Conservation (phyloP, 2,113 vertebrate species). For the Anoura caudifer region DNA sequence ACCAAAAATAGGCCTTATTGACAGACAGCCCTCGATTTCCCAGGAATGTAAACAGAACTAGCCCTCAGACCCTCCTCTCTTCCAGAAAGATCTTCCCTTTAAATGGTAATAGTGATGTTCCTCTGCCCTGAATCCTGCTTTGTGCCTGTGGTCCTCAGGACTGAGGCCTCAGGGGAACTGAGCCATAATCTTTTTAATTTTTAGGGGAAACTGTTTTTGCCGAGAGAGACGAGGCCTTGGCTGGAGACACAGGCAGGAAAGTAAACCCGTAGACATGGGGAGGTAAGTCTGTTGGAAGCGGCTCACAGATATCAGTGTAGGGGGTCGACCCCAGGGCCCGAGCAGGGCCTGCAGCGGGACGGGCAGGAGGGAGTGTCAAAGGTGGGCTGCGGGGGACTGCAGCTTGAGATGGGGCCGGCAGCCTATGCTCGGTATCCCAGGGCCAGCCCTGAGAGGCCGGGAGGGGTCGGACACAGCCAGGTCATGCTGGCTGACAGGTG, state of each 20-base stretch:
- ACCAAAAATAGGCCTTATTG: background rate
- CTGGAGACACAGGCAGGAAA: background rate
- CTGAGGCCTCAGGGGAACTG: background rate
- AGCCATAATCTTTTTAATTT: conserved; percentile 31
- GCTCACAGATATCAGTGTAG: background rate
- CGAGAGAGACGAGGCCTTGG: background rate
- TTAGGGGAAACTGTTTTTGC: background rate
- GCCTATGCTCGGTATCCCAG: background rate
- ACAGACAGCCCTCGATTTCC: background rate
- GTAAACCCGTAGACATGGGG: background rate
- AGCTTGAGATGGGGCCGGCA: background rate
- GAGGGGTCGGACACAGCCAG: background rate
- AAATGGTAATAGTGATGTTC: background rate
- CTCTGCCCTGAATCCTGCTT: background rate
- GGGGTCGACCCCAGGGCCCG: background rate
- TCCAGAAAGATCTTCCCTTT: background rate
- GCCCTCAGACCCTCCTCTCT: background rate
- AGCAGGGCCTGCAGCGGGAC: background rate
- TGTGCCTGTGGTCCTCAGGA: background rate
- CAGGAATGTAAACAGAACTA: background rate
- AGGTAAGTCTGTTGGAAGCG: background rate
- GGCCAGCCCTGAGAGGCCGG: background rate
- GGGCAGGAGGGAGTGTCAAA: background rate
- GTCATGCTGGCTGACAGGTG: background rate
- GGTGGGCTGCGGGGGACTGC: background rate